A percentile compares a stretch with the other conserved stretches of the same genome.
phyloP scores from a whole-genome alignment of 2,797 vertebrate species.

The Propithecus deckenii region DNA sequence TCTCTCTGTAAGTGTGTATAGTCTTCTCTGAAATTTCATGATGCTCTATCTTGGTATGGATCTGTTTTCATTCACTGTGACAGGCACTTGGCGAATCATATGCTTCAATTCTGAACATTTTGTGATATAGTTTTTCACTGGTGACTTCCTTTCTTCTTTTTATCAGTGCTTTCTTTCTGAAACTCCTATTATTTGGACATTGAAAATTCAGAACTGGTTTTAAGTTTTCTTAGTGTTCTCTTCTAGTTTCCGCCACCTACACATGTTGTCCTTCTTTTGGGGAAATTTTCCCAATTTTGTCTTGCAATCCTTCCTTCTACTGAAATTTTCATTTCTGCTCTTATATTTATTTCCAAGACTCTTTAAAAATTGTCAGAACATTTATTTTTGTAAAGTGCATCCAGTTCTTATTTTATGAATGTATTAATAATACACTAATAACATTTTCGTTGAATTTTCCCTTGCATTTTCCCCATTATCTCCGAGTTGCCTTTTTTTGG shows the following conservation, averaged over 20 bases:
- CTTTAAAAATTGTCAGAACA: not conserved
- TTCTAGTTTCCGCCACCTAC: not conserved
- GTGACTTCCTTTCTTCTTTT: not conserved
- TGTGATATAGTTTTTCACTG: not conserved
- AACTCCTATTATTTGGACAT: not conserved
- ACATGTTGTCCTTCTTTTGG: not conserved
- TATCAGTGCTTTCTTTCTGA: not conserved
- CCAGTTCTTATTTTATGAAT: not conserved
- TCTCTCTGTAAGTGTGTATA: not conserved
- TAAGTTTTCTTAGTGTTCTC: not conserved
- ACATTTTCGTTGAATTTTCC: not conserved
- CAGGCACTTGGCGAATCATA: not conserved
- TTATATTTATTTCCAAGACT: conserved; percentile 5
- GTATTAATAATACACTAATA: not conserved
- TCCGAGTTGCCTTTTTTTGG: not conserved
- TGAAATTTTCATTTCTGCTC: not conserved
- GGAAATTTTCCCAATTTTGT: not conserved
- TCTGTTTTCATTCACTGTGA: not conserved
- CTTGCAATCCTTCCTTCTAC: not conserved
- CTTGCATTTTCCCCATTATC: not conserved
- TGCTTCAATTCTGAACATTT: not conserved
- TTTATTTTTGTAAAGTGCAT: not conserved
- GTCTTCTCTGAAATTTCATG: not conserved
- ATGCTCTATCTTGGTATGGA: not conserved
- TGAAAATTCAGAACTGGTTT: not conserved